Evolutionary conservation across 1,140 invertebrate genomes (phyloP).

Genomic region (Charaxes varanes): DNA sequence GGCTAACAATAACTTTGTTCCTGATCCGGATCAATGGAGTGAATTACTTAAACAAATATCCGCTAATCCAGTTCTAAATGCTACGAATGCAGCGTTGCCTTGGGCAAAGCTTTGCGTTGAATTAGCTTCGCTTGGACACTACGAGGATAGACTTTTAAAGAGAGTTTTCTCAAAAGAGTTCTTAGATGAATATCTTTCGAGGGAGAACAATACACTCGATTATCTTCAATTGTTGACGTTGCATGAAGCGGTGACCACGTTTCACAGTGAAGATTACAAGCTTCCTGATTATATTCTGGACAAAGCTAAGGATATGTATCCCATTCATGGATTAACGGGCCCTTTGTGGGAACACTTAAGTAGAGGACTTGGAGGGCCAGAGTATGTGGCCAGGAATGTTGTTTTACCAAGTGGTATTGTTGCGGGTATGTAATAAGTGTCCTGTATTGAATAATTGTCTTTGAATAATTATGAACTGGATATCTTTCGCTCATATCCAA

Average conservation of each 20-base stretch:
- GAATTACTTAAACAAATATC: slow-evolving; percentile 58
- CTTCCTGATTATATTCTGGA: slow-evolving; percentile 33
- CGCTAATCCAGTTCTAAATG: slow-evolving; percentile 41
- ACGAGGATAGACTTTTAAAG: slow-evolving; percentile 67
- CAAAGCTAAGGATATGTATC: slow-evolving; percentile 40
- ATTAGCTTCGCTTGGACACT: slow-evolving; percentile 74
- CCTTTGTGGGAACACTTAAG: slow-evolving; percentile 33
- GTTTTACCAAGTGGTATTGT: slow-evolving; percentile 46
- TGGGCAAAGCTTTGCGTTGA: slow-evolving; percentile 71
- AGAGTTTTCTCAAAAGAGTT: slow-evolving; percentile 70
- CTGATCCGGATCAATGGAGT: slow-evolving; percentile 70
- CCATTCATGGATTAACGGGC: slow-evolving; percentile 25
- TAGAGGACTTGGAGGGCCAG: slow-evolving; percentile 34
- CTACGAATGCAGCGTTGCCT: slow-evolving; percentile 42
- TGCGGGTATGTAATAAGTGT: slow-evolving; percentile 46
- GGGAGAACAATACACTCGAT: slow-evolving; percentile 58
- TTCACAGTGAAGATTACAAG: slow-evolving; percentile 59
- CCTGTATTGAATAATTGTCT: too few species aligned
- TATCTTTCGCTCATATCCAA: too few species aligned
- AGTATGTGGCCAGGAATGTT: slow-evolving; percentile 45
- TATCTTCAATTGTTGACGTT: slow-evolving; percentile 72
- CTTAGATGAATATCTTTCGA: slow-evolving; percentile 50
- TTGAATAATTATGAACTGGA: too few species aligned
- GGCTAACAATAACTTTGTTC: slow-evolving; percentile 75
- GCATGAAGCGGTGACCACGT: slow-evolving; percentile 73